Conservation (phyloP, 2,888 invertebrate species). For the Hemithea aestivaria region DNA sequence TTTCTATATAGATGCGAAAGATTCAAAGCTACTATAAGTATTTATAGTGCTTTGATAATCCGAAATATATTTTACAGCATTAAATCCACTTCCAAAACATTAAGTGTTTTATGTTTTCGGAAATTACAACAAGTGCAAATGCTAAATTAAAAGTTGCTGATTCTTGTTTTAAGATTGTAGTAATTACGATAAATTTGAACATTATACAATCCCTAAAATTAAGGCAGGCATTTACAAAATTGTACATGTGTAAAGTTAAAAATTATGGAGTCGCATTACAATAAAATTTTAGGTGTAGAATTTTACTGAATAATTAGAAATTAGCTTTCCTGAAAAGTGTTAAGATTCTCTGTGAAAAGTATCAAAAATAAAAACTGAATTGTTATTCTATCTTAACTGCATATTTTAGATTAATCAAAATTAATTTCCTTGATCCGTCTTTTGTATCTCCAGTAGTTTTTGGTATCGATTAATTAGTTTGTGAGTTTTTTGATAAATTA, state of each 20-base stretch:
- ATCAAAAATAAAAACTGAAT: too few relatives aligned
- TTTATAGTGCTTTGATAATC: too few relatives aligned
- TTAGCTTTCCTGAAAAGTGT: constrained; percentile 2
- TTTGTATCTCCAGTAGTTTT: neutral
- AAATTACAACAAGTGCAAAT: constrained; percentile 2
- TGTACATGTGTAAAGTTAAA: constrained; percentile 15
- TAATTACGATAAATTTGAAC: too few relatives aligned
- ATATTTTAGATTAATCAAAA: neutral
- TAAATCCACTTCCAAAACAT: constrained; percentile 9
- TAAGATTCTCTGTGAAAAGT: constrained; percentile 2
- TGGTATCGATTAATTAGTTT: constrained; percentile 6
- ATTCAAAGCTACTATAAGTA: too few relatives aligned
- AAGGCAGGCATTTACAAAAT: neutral
- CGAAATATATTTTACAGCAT: neutral
- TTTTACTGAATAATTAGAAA: constrained; percentile 29
- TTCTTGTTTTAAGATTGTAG: too few relatives aligned
- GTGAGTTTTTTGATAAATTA: constrained; percentile 13
- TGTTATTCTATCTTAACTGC: too few relatives aligned
- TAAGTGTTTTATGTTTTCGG: constrained; percentile 7
- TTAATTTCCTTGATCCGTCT: neutral
- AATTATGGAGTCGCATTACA: constrained; percentile 8
- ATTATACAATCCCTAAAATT: too few relatives aligned
- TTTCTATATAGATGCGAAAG: too few relatives aligned
- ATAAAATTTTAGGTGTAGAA: constrained; percentile 8
- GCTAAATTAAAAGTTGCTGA: constrained; percentile 1